Evolutionary conservation across 2,888 invertebrate species (phyloP), one percentile per base, ranked within the genome.

Genomic region (Dermolepida albohirtum): DNA sequence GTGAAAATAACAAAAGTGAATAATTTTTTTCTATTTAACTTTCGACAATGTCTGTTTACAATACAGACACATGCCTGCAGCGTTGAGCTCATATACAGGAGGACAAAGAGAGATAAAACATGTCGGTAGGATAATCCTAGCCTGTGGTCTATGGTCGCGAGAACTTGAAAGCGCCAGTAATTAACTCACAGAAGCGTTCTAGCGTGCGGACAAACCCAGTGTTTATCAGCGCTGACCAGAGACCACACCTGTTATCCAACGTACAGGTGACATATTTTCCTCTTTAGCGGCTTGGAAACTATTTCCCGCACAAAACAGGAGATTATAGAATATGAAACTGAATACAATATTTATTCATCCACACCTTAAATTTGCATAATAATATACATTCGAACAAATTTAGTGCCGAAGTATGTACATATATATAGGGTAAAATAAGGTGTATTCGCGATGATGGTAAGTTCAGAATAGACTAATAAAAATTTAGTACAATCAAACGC

Each of bases 191-290:
- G 66, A 71, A 55, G 71, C 70, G 55, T 67, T 71, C 65, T 64
- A 71, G 71, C 72, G 68, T 71, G 65, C 69, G 64, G 69, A 70
- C 68, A 67, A 68, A 65, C 66, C 68, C 62, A 54, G 49, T 47
- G 71, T 72, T 72, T 72, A 72, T 71, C 70, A 70, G 66, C 67
- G 64, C 47, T 65, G 71, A 71, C 71, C 72, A 69, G 51, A 39
- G 51, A 54, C 54, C 62, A 40, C 65, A 69, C 66, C 67, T 67
- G 67, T 66, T 66, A 66, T 66, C 40, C 39, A 39, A 50, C 44
- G 34, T 34, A 49, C 59, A 66, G 66, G 66, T 66, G 66, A 66
- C 66, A 66, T 57, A 57, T 49, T 41, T 57, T 49, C 57, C 47
- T 47, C 57, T 49, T 51, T 17, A 14, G 7, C 43, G 34, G 27